phyloP scores from a whole-genome alignment of 2,888 invertebrate genomes.

The Scotopteryx bipunctaria region DNA sequence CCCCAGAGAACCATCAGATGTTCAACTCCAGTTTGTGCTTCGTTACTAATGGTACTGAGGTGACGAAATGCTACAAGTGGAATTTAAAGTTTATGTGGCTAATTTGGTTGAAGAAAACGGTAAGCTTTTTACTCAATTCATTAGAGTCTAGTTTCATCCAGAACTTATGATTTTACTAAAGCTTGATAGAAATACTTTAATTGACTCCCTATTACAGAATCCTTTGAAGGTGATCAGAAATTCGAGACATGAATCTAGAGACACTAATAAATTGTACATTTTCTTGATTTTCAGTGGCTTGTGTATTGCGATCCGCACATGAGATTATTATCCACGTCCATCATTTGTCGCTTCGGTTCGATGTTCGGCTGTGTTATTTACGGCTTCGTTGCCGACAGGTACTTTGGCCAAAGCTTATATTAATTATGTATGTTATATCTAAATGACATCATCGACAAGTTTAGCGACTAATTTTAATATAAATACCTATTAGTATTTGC shows the following conservation, averaged over 20 bases:
- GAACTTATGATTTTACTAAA: no score
- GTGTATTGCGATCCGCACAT: conserved; percentile 64
- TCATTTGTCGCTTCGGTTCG: conserved; percentile 66
- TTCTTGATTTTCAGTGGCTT: conserved; percentile 58
- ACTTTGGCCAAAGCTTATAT: no score
- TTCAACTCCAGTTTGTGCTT: conserved; percentile 58
- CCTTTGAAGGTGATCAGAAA: no score
- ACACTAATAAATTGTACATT: no score
- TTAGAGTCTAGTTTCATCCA: background rate
- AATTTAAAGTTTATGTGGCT: conserved; percentile 63
- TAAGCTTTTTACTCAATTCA: conserved; percentile 37
- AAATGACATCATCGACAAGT: background rate
- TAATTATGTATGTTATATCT: background rate
- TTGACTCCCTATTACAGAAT: no score
- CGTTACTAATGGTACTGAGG: conserved; percentile 50
- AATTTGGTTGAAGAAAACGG: conserved; percentile 67
- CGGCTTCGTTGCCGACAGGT: conserved; percentile 71
- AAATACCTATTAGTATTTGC: no score
- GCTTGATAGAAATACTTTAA: background rate
- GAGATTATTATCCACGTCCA: conserved; percentile 60
- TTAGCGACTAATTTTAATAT: no score
- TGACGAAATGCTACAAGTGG: conserved; percentile 58
- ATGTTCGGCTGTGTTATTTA: conserved; percentile 68
- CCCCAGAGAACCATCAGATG: conserved; percentile 44
- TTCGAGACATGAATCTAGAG: no score